Percentiles rank a stretch among this genome's conserved stretches.
These are phyloP conservation scores for Corythaixoides concolor DNA, from an alignment of 2,113 vertebrate species.

Conservation along the genomic window DNA sequence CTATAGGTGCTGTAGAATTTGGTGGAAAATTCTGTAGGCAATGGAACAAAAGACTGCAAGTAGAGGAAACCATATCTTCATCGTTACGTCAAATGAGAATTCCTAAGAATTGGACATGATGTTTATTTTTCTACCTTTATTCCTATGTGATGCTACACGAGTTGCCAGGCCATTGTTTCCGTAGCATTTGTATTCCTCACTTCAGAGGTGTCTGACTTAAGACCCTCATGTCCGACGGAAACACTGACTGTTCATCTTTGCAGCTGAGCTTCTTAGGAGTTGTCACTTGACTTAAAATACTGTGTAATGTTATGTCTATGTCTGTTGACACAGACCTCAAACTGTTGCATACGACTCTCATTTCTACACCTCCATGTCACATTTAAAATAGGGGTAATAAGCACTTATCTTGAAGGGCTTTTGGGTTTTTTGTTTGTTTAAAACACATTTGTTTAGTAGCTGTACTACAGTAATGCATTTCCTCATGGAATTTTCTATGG, in stretches of 20 bases:
- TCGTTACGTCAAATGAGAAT: neutral
- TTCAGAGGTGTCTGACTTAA: neutral
- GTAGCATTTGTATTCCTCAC: neutral
- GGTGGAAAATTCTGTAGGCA: neutral
- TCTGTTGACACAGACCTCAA: neutral
- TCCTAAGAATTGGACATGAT: neutral
- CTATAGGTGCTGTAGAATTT: neutral
- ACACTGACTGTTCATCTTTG: neutral
- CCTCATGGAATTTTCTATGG: neutral
- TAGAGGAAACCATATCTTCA: neutral
- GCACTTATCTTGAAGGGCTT: neutral
- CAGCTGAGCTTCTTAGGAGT: neutral
- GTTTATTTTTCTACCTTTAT: neutral
- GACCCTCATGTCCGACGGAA: neutral
- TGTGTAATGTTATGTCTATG: neutral
- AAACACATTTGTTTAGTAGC: neutral
- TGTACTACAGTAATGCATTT: neutral
- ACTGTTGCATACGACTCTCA: neutral
- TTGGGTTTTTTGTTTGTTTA: neutral
- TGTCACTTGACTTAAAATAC: neutral
- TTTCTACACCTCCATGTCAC: neutral
- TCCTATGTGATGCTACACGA: neutral
- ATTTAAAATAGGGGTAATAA: neutral
- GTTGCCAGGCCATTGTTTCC: neutral
- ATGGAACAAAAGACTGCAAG: neutral